These are phyloP conservation scores for Machimus atricapillus DNA, from an alignment of 2,888 invertebrate species.

Conservation along the genomic window DNA sequence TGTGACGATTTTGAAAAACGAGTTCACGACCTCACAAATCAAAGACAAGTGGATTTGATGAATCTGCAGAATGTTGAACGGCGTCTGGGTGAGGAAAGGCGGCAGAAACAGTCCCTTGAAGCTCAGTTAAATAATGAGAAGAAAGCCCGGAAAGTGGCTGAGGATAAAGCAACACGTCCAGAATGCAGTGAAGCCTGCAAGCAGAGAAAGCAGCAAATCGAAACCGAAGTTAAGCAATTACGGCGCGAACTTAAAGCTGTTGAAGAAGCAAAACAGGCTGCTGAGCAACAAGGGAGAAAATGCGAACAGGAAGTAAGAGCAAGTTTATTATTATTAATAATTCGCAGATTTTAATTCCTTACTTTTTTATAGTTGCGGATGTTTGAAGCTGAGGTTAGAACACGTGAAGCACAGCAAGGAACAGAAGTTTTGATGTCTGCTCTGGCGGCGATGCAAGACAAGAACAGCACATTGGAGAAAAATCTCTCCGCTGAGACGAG, in stretches of 20 bases:
- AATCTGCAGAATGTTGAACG: constrained; percentile 79
- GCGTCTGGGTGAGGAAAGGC: constrained; percentile 81
- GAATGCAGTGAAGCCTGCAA: constrained; percentile 76
- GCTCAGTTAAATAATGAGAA: constrained; percentile 76
- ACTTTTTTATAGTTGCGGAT: constrained; percentile 55
- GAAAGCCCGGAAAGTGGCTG: constrained; percentile 70
- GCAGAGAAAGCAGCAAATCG: constrained; percentile 71
- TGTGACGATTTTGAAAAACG: constrained; percentile 88
- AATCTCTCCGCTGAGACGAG: constrained; percentile 96
- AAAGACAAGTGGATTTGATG: constrained; percentile 80
- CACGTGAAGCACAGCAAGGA: constrained; percentile 63
- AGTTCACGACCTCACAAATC: constrained; percentile 75
- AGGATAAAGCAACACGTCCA: constrained; percentile 63
- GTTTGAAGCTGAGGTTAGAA: constrained; percentile 60
- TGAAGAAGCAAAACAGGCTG: constrained; percentile 70
- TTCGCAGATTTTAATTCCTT: background rate
- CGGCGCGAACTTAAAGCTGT: constrained; percentile 70
- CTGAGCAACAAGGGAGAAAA: constrained; percentile 60
- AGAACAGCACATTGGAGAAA: constrained; percentile 90
- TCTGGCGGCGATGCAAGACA: constrained; percentile 84
- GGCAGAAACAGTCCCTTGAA: constrained; percentile 76
- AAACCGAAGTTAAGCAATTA: constrained; percentile 72
- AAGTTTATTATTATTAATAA: background rate
- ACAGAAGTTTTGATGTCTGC: constrained; percentile 82
- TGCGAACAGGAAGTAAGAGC: constrained; percentile 59